Evolutionary conservation across 2,113 vertebrate species (phyloP), one percentile per base, ranked within the genome.

Genomic region (Oplegnathus fasciatus): DNA sequence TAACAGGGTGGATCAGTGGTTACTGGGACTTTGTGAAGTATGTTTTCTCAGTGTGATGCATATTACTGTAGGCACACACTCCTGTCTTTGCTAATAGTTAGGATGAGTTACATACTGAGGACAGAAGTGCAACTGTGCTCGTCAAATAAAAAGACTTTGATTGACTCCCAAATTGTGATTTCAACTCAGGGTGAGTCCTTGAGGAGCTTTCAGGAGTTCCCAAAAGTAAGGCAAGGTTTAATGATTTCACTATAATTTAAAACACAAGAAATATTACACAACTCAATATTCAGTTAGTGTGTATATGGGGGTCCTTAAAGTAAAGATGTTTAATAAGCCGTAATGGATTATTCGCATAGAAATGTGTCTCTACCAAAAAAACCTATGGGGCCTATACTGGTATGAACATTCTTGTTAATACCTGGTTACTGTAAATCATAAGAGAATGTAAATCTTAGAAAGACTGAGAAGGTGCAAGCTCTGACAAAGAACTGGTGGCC

Each of bases 331-430:
- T 34, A 14, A 74, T 5, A 34, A 80, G 34, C 20, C 32, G 4
- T 32, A 46, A 80, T 46, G 14, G 13, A 65, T 48, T 75, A 65
- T 65, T 78, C 58, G 24, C 7, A 68, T 15, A 37, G n/a, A 73
- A 64, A 44, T n/a, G 0, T 22, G 26, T 55, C 34, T 72, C 28
- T 6, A 18, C 61, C 17, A 26, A 6, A 37, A 58, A 72, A 71
- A n/a, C 17, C 17, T n/a, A 17, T 46, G 44, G 5, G 2, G 8
- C 14, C 24, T n/a, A n/a, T 9, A 54, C 40, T 66, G 30, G 6
- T 46, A 42, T 40, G 1, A 22, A 42, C 17, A 52, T 50, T 70
- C 2, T 50, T 69, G 18, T 61, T 52, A 50, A 52, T 11, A 20
- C 3, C 52, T 70, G 17, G 28, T 18, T 37, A 20, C 34, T 55